Base-by-base conservation (phyloP, 2,888 invertebrate genomes). In the Hypsopygia costalis region DNA sequence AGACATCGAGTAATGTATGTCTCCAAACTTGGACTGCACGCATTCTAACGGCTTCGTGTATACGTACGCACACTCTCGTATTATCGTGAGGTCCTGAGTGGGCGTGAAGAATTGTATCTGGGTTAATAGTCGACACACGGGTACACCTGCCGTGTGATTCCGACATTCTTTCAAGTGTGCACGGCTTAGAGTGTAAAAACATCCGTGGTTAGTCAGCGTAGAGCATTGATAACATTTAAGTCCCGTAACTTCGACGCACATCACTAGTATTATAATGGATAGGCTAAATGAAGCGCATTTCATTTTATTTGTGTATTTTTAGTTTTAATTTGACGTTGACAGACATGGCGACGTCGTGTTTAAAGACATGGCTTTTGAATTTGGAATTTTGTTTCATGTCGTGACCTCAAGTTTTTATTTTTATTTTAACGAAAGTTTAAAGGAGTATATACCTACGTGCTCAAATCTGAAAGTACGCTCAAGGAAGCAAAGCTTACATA, bases 151-250 rank as follows among this genome's bases (percentile, higher is more conserved):
- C 1, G 41, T 61, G 31, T 41, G 50, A 9, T 52, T 55, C 4
- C 41, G 45, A 42, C 80, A 85, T 6, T 73, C 69, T 37, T 55
- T 72, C 41, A 87, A 60, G 49, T 73, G 56, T 1, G 40, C 47
- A 1, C 22, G 52, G 29, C 72, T 64, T 36, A 86, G 49, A 28
- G 76, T 72, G 44, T 74, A 62, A 41, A 62, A 72, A 51, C 87
- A 87, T 1, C 67, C 75, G 8, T 51, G 52, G 40, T 71, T 43
- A 1, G 42, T 31, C 21, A 53, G 36, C 1, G 82, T 66, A 0
- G 72, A 62, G 40, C 87, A 87, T 52, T 85, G 86, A 55, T 79
- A 87, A 52, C 87, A 87, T 62, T 78, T 75, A 31, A 86, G 40
- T 11, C 69, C 47, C 4, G 38, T 27, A 8, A 59, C 57, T 40